These are phyloP conservation scores for Ephestia elutella DNA, from an alignment of 1,140 invertebrate species.

Conservation along the genomic window DNA sequence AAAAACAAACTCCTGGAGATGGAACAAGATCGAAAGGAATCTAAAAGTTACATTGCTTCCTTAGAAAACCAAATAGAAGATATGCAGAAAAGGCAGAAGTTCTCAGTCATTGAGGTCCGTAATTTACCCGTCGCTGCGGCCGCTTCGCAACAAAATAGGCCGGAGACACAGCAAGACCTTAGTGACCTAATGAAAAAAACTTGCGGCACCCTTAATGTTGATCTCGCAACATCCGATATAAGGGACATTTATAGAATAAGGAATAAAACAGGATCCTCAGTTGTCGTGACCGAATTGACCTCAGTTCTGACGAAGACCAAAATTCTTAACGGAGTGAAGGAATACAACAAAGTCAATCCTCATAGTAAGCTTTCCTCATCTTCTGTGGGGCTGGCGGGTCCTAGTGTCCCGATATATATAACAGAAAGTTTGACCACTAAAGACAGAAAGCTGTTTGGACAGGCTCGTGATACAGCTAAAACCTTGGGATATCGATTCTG, in stretches of 20 bases:
- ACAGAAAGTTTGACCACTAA: conserved; percentile 11
- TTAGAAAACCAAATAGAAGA: conserved; percentile 14
- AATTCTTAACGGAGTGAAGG: conserved; percentile 7
- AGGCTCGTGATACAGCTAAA: background rate
- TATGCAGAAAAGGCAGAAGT: conserved; percentile 8
- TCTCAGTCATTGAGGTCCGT: conserved; percentile 11
- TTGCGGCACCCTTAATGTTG: background rate
- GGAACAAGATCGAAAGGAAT: conserved; percentile 9
- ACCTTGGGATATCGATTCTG: background rate
- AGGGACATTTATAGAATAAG: conserved; percentile 12
- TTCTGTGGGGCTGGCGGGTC: background rate
- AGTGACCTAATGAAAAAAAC: conserved; percentile 1
- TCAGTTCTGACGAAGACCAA: conserved; percentile 10
- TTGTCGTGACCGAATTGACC: conserved; percentile 6
- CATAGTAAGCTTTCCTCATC: conserved; percentile 4
- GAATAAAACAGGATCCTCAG: background rate
- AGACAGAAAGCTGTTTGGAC: background rate
- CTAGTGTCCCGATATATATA: conserved; percentile 10
- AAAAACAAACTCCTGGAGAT: background rate
- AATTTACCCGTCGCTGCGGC: conserved; percentile 5
- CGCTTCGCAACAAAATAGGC: background rate
- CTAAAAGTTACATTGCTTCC: background rate
- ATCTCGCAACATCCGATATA: conserved; percentile 1
- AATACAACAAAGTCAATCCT: conserved; percentile 7
- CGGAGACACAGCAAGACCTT: conserved; percentile 13